Base-by-base conservation (phyloP, 2,888 invertebrate genomes). In the Archips xylosteana region DNA sequence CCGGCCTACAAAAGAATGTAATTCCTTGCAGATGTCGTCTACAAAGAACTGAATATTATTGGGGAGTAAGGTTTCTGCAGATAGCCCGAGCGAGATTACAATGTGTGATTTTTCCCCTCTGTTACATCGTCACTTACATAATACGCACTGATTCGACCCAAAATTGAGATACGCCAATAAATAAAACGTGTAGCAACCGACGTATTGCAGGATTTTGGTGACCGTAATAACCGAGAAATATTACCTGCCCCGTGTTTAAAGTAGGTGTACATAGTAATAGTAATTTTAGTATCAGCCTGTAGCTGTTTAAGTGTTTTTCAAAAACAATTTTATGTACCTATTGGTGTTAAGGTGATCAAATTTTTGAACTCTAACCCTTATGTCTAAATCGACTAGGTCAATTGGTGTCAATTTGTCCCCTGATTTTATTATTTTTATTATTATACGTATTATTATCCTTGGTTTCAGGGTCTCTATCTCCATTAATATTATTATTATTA, bases 1-100 rank as follows among this genome's bases (percentile, higher is more conserved):
- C 77, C 70, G 78, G 79, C 79, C 82, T 82, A 87, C 87, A 89
- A 88, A 80, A 87, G 86, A 85, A 87, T 81, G 88, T 89, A 85
- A 89, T 89, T 88, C 84, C 82, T 81, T 82, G 83, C 89, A 90
- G 84, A 87, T 89, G 89, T 81, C 83, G 84, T 78, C 72, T 76
- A 85, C 87, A 86, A 87, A 86, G 85, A 89, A 85, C 80, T 82
- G 85, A 86, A 87, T 87, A 86, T 85, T 84, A 82, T 83, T 80
- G 78, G 77, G 75, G 78, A 80, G 81, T 80, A 78, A 76, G 78
- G 78, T 76, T 77, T 75, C 76, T 49, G 72, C 72, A 75, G 78
- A 78, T 79, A 75, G 76, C 78, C 77, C 75, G 75, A 80, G 77
- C 75, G 76, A 81, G 77, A 84, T 84, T 82, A 82, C 79, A 80